Evolutionary conservation across 2,888 invertebrate genomes (phyloP).

Genomic region (Erebia palarica): DNA sequence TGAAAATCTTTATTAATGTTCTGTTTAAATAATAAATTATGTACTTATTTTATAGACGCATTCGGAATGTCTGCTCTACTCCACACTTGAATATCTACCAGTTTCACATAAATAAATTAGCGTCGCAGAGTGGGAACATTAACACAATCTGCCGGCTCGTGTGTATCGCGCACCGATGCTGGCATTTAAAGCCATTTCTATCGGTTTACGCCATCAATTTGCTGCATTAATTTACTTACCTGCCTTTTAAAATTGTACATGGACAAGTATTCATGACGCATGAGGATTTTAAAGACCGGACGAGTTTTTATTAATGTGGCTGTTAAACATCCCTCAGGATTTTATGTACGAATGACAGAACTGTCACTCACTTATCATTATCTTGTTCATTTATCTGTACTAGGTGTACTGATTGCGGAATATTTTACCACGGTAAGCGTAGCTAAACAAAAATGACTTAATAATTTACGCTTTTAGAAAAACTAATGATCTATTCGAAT

Average conservation of each 20-base stretch:
- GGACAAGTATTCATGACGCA: slow-evolving; percentile 28
- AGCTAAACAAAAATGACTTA: too few relatives aligned
- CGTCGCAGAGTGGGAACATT: slow-evolving; percentile 29
- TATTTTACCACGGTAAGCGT: too few relatives aligned
- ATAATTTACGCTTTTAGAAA: too few relatives aligned
- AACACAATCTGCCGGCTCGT: slow-evolving; percentile 51
- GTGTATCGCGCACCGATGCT: slow-evolving; percentile 48
- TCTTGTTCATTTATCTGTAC: too few relatives aligned
- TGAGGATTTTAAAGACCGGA: neutral
- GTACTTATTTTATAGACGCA: neutral
- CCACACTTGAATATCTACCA: neutral
- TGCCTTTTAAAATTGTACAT: slow-evolving; percentile 38
- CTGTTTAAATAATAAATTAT: too few relatives aligned
- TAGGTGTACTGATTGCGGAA: too few relatives aligned
- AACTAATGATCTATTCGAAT: too few relatives aligned
- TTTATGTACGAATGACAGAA: too few relatives aligned
- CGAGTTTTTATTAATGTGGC: too few relatives aligned
- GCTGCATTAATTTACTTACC: slow-evolving; percentile 2
- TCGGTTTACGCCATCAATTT: slow-evolving; percentile 42
- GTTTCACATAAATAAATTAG: slow-evolving; percentile 33
- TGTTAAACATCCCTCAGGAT: too few relatives aligned
- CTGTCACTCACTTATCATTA: too few relatives aligned
- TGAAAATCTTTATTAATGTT: too few relatives aligned
- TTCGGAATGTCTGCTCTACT: neutral
- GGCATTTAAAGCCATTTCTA: slow-evolving; percentile 43